phyloP scores from a whole-genome alignment of 2,888 invertebrate species.

The Bombyx huttoni region DNA sequence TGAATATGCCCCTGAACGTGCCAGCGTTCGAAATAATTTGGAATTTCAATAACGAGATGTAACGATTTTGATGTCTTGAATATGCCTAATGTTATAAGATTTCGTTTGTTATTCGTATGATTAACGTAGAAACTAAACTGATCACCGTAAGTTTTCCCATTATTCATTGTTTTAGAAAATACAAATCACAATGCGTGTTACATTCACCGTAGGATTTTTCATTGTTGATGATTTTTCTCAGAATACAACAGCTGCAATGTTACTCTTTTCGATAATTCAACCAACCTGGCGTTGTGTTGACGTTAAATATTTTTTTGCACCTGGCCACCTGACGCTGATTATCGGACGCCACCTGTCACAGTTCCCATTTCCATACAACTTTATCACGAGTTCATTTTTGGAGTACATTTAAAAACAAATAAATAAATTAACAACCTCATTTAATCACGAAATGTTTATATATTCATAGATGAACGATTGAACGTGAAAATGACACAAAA shows the following conservation, averaged over 20 bases:
- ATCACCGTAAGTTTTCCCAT: not conserved
- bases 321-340: not conserved
- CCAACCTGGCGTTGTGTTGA: not conserved
- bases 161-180: not conserved
- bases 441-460: too few relatives aligned
- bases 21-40: not conserved
- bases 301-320: not conserved
- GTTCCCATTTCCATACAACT: not conserved
- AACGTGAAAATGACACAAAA: too few relatives aligned
- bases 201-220: not conserved
- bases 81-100: not conserved
- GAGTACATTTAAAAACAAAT: too few relatives aligned
- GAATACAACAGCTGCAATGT: not conserved
- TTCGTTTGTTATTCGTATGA: not conserved
- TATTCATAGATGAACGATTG: too few relatives aligned
- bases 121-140: too few relatives aligned
- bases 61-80: constrained; percentile 4
- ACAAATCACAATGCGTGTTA: constrained; percentile 1
- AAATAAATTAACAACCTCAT: too few relatives aligned
- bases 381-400: not conserved
- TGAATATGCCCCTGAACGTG: not conserved
- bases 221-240: not conserved
- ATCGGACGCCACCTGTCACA: not conserved
- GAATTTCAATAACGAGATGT: not conserved
- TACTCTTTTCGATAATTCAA: not conserved